phyloP scores from a whole-genome alignment of 2,113 vertebrate genomes.

The Serilophus lunatus region DNA sequence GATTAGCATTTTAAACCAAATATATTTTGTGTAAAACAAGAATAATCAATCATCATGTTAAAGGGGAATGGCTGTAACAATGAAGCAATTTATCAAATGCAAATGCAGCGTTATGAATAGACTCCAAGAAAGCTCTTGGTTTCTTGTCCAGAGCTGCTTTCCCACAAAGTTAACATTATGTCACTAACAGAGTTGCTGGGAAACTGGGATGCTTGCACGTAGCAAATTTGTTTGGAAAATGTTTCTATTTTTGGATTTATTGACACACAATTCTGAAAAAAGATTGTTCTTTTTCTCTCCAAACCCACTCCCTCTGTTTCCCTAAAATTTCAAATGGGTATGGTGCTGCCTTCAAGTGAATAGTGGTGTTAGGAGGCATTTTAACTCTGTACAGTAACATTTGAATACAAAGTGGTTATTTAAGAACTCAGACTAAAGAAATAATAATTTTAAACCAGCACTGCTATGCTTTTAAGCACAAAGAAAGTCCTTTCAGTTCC shows the following conservation, averaged over 20 bases:
- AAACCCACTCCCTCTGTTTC: background rate
- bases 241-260: background rate
- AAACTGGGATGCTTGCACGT: background rate
- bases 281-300: background rate
- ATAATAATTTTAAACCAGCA: background rate
- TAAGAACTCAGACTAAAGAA: background rate
- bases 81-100: constrained; percentile 36
- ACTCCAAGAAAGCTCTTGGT: background rate
- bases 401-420: background rate
- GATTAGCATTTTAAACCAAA: background rate
- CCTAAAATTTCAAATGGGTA: background rate
- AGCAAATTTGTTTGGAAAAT: background rate
- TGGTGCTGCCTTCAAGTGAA: background rate
- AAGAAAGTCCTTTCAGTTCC: background rate
- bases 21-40: background rate
- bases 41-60: background rate
- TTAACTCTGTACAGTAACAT: background rate
- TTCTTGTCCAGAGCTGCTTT: constrained; percentile 4
- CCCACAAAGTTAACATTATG: background rate
- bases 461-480: background rate
- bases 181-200: background rate
- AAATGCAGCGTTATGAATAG: constrained; percentile 26
- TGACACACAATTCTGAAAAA: background rate
- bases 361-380: background rate
- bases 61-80: background rate